These are phyloP conservation scores for Tetranychus truncatus DNA, from an alignment of 2,888 invertebrate species.

Conservation along the genomic window DNA sequence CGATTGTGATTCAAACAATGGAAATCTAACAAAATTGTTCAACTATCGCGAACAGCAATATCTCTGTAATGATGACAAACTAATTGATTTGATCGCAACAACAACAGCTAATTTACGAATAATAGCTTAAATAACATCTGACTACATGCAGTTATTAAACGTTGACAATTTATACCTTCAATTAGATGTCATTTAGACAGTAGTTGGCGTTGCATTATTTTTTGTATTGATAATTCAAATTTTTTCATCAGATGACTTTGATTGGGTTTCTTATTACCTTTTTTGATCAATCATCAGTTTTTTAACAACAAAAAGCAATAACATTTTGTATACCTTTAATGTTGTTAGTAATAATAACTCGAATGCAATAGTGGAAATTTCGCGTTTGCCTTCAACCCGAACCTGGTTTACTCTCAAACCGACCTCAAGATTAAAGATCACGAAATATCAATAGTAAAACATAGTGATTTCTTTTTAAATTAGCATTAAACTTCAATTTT, in stretches of 20 bases:
- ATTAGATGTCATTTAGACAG: too few relatives aligned
- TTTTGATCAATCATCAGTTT: too few relatives aligned
- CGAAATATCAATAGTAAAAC: too few relatives aligned
- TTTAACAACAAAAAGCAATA: background rate
- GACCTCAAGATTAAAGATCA: background rate
- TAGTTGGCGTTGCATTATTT: too few relatives aligned
- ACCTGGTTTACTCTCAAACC: background rate
- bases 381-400: background rate
- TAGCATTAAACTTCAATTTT: too few relatives aligned
- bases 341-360: background rate
- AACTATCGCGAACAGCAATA: background rate
- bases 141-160: too few relatives aligned
- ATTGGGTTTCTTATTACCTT: too few relatives aligned
- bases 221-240: too few relatives aligned
- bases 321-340: background rate
- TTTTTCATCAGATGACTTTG: too few relatives aligned
- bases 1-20: background rate
- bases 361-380: background rate
- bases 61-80: background rate
- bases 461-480: too few relatives aligned
- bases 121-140: background rate
- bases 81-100: background rate
- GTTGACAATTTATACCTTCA: too few relatives aligned
- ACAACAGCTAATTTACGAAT: background rate
- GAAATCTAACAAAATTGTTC: background rate